A percentile compares a stretch with the other conserved stretches of the same genome.
These are phyloP conservation scores for Drosophila affinis DNA, from an alignment of 2,888 invertebrate species.

Conservation along the genomic window DNA sequence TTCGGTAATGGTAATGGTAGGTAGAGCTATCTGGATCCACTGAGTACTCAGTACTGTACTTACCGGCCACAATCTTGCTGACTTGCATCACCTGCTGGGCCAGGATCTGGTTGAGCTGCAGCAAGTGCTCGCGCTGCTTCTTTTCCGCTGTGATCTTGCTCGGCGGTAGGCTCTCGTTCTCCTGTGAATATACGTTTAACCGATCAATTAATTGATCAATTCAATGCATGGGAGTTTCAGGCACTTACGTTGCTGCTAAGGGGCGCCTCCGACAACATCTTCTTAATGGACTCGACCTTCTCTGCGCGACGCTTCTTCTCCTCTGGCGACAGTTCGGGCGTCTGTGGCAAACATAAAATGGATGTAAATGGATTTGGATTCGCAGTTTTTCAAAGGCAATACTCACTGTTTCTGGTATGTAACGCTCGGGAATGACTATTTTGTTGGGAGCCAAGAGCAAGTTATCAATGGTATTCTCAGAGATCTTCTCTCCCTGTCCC, in stretches of 20 bases:
- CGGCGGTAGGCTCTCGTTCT: conserved; percentile 85
- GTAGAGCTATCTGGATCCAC: conserved; percentile 3
- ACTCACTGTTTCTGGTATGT: conserved; percentile 93
- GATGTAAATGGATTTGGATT: neutral
- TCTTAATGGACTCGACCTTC: conserved; percentile 95
- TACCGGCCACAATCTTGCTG: conserved; percentile 98
- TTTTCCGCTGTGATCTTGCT: conserved; percentile 93
- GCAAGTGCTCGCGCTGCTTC: conserved; percentile 93
- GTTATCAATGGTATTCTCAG: conserved; percentile 92
- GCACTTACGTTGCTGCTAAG: conserved; percentile 83
- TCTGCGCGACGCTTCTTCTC: conserved; percentile 92
- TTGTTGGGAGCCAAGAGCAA: conserved; percentile 94
- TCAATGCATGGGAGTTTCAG: too few relatives aligned
- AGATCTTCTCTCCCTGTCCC: conserved; percentile 84
- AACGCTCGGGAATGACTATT: conserved; percentile 95
- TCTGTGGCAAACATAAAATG: conserved; percentile 84
- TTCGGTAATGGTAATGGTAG: neutral
- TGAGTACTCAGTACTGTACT: conserved; percentile 75
- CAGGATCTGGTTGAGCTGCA: conserved; percentile 95
- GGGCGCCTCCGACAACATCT: conserved; percentile 91
- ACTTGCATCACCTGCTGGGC: conserved; percentile 97
- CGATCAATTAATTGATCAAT: neutral
- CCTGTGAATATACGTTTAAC: conserved; percentile 44
- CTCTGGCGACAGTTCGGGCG: conserved; percentile 92
- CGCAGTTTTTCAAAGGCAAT: too few relatives aligned